Evolutionary conservation across 2,797 vertebrate species (phyloP), one percentile per base, ranked within the genome.

Genomic region (Brachyalestes nurse): DNA sequence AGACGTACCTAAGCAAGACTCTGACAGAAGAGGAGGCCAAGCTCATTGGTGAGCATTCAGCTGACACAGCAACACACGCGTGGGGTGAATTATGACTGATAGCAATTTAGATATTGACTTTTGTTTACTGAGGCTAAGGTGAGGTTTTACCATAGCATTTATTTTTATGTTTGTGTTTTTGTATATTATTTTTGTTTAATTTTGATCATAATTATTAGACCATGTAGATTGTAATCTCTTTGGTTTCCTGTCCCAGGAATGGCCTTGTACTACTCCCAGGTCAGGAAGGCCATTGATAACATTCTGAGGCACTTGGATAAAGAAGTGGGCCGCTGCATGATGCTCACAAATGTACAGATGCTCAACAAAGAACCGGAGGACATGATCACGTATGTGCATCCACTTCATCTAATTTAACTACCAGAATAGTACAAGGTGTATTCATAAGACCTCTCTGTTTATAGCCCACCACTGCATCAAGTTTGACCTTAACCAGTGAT

Each of bases 321-420:
- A 89, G 98, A 99, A 91, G 98, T 99, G 80, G 98, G 98, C 5
- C 96, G 98, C 17, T 99, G 97, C 89, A 99, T 99, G 98, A 99
- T 99, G 97, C 93, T 99, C 73, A 99, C 97, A 79, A 98, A 97
- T 0, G 95, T 96, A 75, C 98, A 99, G 91, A 99, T 99, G 97
- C 94, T 99, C 82, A 99, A 99, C 93, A 99, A 99, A 92, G 98
- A 99, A 84, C 97, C 98, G 0, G 98, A 99, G 90, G 98, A 99
- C 90, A 99, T 99, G 98, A 99, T 99, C 92, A 99, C 97, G 98
- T 99, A 93, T 88, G 97, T 93, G 53, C 69, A n/a, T 13, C 34
- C 87, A 86, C 62, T 67, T 17, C 57, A 75, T 8, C 47, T 47
- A 55, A 38, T n/a, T 61, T 25, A 4, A 23, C n/a, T 58, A 0